These are phyloP conservation scores for Drosophila watanabei DNA, from an alignment of 1,140 invertebrate species.

Conservation along the genomic window DNA sequence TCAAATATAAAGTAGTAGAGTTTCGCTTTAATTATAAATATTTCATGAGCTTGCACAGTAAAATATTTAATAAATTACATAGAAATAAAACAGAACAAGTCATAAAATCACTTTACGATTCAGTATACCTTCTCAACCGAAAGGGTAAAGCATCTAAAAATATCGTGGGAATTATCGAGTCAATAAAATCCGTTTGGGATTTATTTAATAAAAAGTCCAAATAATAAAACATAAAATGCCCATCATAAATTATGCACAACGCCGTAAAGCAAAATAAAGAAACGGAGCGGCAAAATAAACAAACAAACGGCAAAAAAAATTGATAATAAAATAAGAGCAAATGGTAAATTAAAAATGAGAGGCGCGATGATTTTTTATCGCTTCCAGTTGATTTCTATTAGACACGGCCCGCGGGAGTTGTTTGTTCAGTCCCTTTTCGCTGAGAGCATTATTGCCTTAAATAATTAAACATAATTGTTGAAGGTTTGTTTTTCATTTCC, in stretches of 20 bases:
- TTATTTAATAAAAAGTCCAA: conserved; percentile 74
- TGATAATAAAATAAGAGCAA: conserved; percentile 75
- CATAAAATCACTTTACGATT: conserved; percentile 6
- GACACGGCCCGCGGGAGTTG: conserved; percentile 43
- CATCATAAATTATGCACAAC: conserved; percentile 67
- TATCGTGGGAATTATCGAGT: conserved; percentile 54
- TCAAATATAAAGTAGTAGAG: background rate
- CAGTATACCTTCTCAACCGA: no score
- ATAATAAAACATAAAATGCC: conserved; percentile 53
- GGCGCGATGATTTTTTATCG: conserved; percentile 39
- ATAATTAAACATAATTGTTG: conserved; percentile 54
- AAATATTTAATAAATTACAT: conserved; percentile 3
- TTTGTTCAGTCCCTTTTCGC: conserved; percentile 58
- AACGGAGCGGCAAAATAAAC: conserved; percentile 11
- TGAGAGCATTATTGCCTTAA: conserved; percentile 56
- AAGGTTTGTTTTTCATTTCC: conserved; percentile 34
- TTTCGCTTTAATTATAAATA: background rate
- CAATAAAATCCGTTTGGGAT: conserved; percentile 70
- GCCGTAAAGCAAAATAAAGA: conserved; percentile 49
- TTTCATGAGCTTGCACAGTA: background rate
- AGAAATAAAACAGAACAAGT: background rate
- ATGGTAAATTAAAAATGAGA: conserved; percentile 69
- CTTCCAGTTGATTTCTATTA: conserved; percentile 41
- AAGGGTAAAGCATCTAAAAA: conserved; percentile 30
- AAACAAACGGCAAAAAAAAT: conserved; percentile 48